Base-by-base conservation (phyloP, 2,888 invertebrate species). In the Neria commutata region DNA sequence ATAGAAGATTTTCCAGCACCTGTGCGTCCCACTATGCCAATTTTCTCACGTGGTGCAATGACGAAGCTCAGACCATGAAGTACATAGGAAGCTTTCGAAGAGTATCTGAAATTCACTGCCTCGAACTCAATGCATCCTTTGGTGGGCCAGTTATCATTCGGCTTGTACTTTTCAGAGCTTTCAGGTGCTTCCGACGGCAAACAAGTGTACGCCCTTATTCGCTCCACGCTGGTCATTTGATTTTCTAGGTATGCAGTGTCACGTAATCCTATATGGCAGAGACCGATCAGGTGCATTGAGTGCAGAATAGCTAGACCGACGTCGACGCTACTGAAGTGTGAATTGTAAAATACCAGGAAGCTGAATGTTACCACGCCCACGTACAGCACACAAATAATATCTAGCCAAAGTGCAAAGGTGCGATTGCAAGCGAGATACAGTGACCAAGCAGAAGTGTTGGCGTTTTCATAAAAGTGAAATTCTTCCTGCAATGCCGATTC, bases 361-460 rank as follows among this genome's bases (percentile, higher is more conserved):
- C 92, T 92, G 71, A 94, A 86, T 0, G 95, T 92, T 0, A 97
- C 95, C 46, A 91, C 79, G 0, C 88, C 86, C 58, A 97, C 92
- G 81, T 95, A 98, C 1, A 92, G 67, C 1, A 93, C 88, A 74
- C 96, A 96, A 53, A 96, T 87, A 63, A 93, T 84, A 80, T 98
- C 98, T 66, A 98, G 84, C 87, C 93, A 93, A 72, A 95, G 91
- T 0, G 95, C 97, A 75, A 98, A 95, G 70, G 97, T 96, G 59
- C 96, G 88, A 16, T 93, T 92, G 6, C 92, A 89, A 1, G 92
- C 88, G 45, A 96, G 88, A 78, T 94, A 94, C 61, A 94, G 83
- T 76, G 83, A 85, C 86, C 90, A 89, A 0, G 92, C 87, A 0
- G 91, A 87, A 0, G 90, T 89, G 73, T 93, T 91, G 0, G 83